phyloP scores from a whole-genome alignment of 1,140 invertebrate genomes.

The Drosophila tani region DNA sequence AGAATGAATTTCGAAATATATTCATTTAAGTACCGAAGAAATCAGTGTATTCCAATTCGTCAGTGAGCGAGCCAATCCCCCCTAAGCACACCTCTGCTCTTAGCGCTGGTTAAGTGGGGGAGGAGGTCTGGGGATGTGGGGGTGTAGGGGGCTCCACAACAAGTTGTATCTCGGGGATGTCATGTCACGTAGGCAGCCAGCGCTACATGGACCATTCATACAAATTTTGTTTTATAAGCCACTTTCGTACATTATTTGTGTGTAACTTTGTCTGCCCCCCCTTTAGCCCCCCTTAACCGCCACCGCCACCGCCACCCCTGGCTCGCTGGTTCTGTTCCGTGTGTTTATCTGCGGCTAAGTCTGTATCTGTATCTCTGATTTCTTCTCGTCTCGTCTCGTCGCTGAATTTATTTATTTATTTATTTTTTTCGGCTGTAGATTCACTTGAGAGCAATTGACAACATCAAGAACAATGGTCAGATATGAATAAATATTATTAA shows the following conservation, averaged over 20 bases:
- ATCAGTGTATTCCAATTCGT: background rate
- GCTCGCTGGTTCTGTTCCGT: constrained; percentile 15
- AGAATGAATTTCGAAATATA: too few species aligned
- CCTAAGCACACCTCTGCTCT: background rate
- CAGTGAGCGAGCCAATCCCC: background rate
- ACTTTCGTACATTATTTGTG: constrained; percentile 82
- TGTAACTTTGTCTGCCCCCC: constrained; percentile 67
- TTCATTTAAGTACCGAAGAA: too few species aligned
- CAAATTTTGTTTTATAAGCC: constrained; percentile 83
- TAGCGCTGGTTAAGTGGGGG: background rate
- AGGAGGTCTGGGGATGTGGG: background rate
- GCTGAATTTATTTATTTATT: constrained; percentile 17
- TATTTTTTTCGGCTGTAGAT: constrained; percentile 27
- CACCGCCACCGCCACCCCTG: constrained; percentile 1
- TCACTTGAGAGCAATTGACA: constrained; percentile 52
- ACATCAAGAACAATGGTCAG: constrained; percentile 20
- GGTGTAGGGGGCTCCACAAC: constrained; percentile 49
- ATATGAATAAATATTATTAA: background rate
- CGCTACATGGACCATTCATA: constrained; percentile 82
- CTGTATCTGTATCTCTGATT: constrained; percentile 32
- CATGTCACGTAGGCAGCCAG: constrained; percentile 75
- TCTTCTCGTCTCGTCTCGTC: constrained; percentile 22
- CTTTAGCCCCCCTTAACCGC: background rate
- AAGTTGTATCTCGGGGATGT: constrained; percentile 76
- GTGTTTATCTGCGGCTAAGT: constrained; percentile 36